A percentile compares a stretch with the other conserved stretches of the same genome.
phyloP scores from a whole-genome alignment of 2,888 invertebrate genomes.

The Drosophila conformis region DNA sequence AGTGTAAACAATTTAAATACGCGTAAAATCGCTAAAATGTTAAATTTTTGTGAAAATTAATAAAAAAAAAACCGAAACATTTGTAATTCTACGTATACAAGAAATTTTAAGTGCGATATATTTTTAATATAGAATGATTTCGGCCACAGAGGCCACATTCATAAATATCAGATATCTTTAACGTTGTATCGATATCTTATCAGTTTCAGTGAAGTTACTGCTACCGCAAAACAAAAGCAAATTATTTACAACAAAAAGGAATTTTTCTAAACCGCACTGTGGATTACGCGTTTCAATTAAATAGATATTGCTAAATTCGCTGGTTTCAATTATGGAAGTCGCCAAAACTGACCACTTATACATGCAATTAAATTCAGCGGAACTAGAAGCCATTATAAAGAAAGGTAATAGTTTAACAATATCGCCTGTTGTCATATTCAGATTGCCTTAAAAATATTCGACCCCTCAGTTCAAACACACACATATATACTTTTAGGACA shows the following conservation, averaged over 20 bases:
- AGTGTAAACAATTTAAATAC: conserved; percentile 40
- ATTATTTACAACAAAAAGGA: conserved; percentile 20
- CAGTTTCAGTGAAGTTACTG: conserved; percentile 40
- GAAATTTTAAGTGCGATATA: conserved; percentile 11
- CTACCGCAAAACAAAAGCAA: conserved; percentile 18
- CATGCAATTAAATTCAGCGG: conserved; percentile 83
- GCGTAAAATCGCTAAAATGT: conserved; percentile 9
- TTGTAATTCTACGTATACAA: neutral
- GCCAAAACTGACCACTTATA: conserved; percentile 74
- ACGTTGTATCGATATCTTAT: conserved; percentile 43
- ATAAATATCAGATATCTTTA: conserved; percentile 35
- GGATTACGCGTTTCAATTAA: conserved; percentile 69
- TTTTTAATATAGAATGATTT: neutral
- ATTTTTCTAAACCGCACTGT: conserved; percentile 23
- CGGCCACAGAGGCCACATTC: neutral
- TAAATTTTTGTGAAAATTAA: conserved; percentile 7
- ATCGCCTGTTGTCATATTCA: neutral
- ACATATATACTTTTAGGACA: neutral
- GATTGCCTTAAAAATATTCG: neutral
- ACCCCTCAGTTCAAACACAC: neutral
- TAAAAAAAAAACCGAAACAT: neutral
- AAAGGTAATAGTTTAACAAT: conserved; percentile 72
- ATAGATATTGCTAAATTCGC: conserved; percentile 6
- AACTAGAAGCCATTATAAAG: conserved; percentile 83
- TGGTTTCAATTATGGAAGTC: conserved; percentile 51